Evolutionary conservation across 2,888 invertebrate species (phyloP), one percentile per base, ranked within the genome.

Genomic region (Agrotis ipsilon): DNA sequence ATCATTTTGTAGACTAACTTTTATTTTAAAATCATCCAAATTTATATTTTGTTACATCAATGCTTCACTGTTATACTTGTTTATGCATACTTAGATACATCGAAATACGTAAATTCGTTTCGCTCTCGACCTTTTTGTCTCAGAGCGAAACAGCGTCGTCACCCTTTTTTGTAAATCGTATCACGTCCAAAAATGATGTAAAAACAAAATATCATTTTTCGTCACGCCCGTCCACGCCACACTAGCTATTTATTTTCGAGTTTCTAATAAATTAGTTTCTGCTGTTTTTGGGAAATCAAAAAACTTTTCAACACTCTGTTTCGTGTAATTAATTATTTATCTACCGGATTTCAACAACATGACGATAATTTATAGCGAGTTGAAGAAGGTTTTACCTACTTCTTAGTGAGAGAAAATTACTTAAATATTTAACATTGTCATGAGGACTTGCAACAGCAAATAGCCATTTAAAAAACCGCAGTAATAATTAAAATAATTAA

Each of bases 121-220:
- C 92, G 91, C 90, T 86, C 81, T 86, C 84, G 65, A 75, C 83
- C 82, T 87, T 87, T 90, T 92, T 90, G 91, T 91, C 90, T 92
- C 89, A 89, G 77, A 85, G 83, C 85, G 81, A 90, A 91, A 89
- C 86, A 88, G 80, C 86, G 80, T 84, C 89, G 91, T 91, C 94
- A 92, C 92, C 92, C 88, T 92, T 92, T 91, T 92, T 93, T 91
- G 87, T 90, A 81, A 88, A 87, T 88, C 87, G 86, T 86, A 90
- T 88, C 92, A 91, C 91, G 90, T 90, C 84, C 85, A 88, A 87
- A 88, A 89, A 89, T 90, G 85, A 91, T 81, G 90, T 90, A 93
- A 93, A 94, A 95, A 94, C 93, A 92, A 93, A 94, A 94, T 91
- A 91, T 89, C 72, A 86, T 89, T 85, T 88, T 93, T 92, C 90